A percentile compares a stretch with the other conserved stretches of the same genome.
phyloP scores from a whole-genome alignment of 2,888 invertebrate genomes.

The Drosophila villosipedis region DNA sequence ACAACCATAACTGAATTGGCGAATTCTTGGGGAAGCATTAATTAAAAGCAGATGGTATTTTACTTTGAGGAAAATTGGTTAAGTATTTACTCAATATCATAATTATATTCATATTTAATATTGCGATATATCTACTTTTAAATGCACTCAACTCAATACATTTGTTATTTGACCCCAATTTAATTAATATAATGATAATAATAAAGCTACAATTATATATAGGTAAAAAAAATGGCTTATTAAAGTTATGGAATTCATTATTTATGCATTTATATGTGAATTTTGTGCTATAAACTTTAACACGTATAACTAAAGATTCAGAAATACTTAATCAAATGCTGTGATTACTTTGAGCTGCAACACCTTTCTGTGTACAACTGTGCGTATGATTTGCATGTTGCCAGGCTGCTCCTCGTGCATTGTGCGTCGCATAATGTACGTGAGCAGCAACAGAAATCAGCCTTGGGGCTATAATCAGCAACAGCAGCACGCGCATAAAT shows the following conservation, averaged over 20 bases:
- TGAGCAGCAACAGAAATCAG: constrained; percentile 56
- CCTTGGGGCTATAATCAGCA: constrained; percentile 62
- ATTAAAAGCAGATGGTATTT: background rate
- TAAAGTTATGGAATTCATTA: background rate
- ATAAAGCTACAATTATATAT: background rate
- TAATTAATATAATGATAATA: no score
- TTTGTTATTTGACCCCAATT: no score
- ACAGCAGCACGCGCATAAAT: constrained; percentile 56
- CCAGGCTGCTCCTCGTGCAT: constrained; percentile 1
- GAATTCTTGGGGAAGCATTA: background rate
- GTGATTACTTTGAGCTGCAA: constrained; percentile 35
- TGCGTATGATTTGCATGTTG: constrained; percentile 56
- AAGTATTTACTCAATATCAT: background rate
- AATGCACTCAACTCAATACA: background rate
- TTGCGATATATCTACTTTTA: background rate
- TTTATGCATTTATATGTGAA: background rate
- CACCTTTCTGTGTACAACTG: constrained; percentile 33
- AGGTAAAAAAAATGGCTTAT: background rate
- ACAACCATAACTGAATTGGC: background rate
- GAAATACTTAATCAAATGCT: constrained; percentile 4
- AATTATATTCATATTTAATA: background rate
- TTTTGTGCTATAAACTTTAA: background rate
- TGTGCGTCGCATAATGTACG: constrained; percentile 41
- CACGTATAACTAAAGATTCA: background rate
- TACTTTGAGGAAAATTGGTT: background rate